Base-by-base conservation (phyloP, 2,797 vertebrate species). In the Novumbra hubbsi region DNA sequence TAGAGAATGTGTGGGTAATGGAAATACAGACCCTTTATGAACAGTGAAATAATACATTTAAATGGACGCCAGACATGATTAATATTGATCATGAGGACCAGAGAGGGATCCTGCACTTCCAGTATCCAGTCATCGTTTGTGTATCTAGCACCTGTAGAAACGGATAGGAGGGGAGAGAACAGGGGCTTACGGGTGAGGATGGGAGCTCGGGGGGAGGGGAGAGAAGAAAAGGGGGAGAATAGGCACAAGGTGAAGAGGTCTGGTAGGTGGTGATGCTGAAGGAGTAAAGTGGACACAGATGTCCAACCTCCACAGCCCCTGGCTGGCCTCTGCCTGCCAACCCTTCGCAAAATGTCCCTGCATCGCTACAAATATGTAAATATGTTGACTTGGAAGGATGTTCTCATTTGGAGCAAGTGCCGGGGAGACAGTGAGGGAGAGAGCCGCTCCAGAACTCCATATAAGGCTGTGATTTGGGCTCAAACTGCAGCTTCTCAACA, bases 341-440 rank as follows among this genome's bases (percentile, higher is more conserved):
- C 88, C 80, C 77, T 90, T 72, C 9, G 76, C 87, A 86, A 79
- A 87, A 89, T 88, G 92, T 90, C 88, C 88, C 89, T 84, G 88
- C 88, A 83, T 90, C 78, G 71, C 86, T 85, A 83, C 88, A 94
- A 94, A 93, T 93, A 94, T 94, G 93, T 94, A 94, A 94, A 94
- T 94, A 94, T 91, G 90, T 93, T 91, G 90, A 92, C 92, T 93
- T 92, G 90, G 89, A 92, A 92, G 84, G 91, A 93, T 92, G 89
- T 88, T 88, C 89, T 91, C 89, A 91, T 90, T 34, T 85, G 90
- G 88, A 85, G 84, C 88, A 88, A 57, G 21, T 57, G 55, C 55
- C 17, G 81, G 85, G 85, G 89, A 91, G 92, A 89, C 89, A 86
- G 90, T 83, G 71, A 83, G 89, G 86, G 88, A 83, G 89, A 86